These are phyloP conservation scores for Hapalemur alaotrensis DNA, from an alignment of 2,797 vertebrate genomes.

Conservation along the genomic window DNA sequence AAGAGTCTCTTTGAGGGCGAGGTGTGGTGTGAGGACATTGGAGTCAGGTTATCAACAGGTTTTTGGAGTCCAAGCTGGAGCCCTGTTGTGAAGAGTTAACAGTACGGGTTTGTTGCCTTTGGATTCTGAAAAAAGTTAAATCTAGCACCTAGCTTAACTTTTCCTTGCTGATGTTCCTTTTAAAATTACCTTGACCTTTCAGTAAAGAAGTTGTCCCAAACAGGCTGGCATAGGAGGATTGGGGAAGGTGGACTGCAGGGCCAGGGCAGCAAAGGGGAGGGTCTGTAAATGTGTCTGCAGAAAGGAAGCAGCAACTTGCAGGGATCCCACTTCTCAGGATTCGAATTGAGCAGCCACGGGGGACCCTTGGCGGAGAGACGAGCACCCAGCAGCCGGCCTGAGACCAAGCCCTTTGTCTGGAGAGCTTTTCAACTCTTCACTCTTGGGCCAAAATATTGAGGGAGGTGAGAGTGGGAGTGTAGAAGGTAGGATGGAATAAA, in stretches of 20 bases:
- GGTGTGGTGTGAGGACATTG: not conserved
- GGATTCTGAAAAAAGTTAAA: not conserved
- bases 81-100: not conserved
- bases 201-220: not conserved
- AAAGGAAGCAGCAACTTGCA: not conserved
- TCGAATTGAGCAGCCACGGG: not conserved
- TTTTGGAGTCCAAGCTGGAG: not conserved
- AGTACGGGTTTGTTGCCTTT: not conserved
- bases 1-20: not conserved
- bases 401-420: not conserved
- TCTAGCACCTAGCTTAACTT: not conserved
- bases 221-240: not conserved
- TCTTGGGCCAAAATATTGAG: not conserved
- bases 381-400: accelerated
- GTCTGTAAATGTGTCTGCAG: not conserved
- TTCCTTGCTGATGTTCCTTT: not conserved
- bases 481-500: not conserved
- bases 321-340: too few relatives aligned
- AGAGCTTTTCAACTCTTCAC: not conserved
- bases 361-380: not conserved
- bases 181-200: not conserved
- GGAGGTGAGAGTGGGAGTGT: not conserved
- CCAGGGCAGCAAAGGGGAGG: not conserved
- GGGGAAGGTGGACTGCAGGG: too few relatives aligned
- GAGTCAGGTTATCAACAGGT: not conserved